phyloP scores from a whole-genome alignment of 1,140 invertebrate genomes.

The Armadillidium nasatum region DNA sequence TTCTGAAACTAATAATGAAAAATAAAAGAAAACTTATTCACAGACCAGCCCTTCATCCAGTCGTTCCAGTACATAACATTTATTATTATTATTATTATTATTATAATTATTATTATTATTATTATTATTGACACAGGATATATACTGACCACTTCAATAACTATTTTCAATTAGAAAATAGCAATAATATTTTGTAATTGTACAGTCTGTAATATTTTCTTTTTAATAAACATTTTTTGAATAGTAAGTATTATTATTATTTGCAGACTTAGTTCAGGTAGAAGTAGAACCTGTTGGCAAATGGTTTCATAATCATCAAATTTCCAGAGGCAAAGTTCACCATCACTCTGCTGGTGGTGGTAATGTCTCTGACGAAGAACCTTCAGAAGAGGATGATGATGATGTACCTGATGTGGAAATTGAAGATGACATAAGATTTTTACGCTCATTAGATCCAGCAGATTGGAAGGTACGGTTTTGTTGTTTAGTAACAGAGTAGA shows the following conservation, averaged over 20 bases:
- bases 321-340: constrained; percentile 48
- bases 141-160: no score
- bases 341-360: constrained; percentile 45
- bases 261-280: constrained; percentile 40
- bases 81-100: no score
- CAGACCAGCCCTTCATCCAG: no score
- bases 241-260: constrained; percentile 16
- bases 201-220: no score
- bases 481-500: no score
- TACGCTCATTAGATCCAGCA: constrained; percentile 87
- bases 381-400: constrained; percentile 45
- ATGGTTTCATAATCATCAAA: constrained; percentile 51
- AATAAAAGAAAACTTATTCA: no score
- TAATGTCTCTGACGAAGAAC: constrained; percentile 46
- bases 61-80: no score
- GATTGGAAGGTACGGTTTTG: constrained; percentile 71
- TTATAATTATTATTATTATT: no score
- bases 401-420: constrained; percentile 49
- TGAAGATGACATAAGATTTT: constrained; percentile 76
- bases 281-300: constrained; percentile 52
- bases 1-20: no score
- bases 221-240: background rate
- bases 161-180: no score
- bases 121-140: no score
- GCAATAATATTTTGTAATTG: no score